Conservation (phyloP, 2,888 invertebrate species). For the Trilocha varians region DNA sequence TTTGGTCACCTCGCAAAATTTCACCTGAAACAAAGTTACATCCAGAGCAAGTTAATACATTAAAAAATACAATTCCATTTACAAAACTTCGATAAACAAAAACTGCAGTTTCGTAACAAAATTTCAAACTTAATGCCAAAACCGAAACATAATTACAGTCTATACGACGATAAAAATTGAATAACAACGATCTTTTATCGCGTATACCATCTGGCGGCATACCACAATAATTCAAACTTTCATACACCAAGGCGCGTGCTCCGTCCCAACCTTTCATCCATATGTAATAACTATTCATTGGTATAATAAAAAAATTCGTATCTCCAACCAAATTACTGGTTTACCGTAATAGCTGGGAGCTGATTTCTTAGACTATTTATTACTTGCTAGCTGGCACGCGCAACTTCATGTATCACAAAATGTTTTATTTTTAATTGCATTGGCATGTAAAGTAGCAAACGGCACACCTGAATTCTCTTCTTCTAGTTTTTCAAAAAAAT, state of each 20-base stretch:
- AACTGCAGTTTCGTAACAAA: too few species aligned
- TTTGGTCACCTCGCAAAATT: too few species aligned
- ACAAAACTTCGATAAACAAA: too few species aligned
- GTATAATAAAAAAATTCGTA: constrained; percentile 45
- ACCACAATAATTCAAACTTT: constrained; percentile 38
- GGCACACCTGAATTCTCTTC: too few species aligned
- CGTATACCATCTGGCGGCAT: constrained; percentile 38
- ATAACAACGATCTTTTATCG: constrained; percentile 31
- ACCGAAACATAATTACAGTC: not conserved
- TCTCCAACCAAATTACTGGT: constrained; percentile 34
- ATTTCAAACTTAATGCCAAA: too few species aligned
- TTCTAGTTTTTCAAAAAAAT: too few species aligned
- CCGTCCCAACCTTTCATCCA: constrained; percentile 43
- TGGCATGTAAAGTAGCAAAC: too few species aligned
- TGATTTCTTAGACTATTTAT: constrained; percentile 39
- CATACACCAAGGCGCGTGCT: constrained; percentile 36
- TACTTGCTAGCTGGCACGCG: constrained; percentile 25
- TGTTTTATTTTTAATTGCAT: not conserved
- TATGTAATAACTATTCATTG: constrained; percentile 50
- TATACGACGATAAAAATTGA: constrained; percentile 23
- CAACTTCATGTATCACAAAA: constrained; percentile 14
- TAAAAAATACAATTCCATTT: too few species aligned
- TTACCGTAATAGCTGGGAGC: constrained; percentile 53
- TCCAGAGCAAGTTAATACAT: too few species aligned
- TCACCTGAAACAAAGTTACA: too few species aligned